Evolutionary conservation across 2,888 invertebrate species (phyloP).

Genomic region (Brachypalpus laphriformis): DNA sequence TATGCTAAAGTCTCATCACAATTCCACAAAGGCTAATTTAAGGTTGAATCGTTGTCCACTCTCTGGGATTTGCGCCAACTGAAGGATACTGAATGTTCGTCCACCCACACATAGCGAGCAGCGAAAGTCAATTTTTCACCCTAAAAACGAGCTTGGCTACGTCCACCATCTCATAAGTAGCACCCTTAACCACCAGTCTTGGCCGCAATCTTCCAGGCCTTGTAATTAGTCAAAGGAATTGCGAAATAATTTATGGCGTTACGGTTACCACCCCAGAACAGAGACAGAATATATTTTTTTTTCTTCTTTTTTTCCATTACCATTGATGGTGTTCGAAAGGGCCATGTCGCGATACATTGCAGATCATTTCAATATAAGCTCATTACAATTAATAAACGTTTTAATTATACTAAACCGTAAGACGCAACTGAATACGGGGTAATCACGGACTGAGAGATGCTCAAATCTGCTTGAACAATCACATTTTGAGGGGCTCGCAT

Average conservation of each 20-base stretch:
- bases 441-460: conserved; percentile 47
- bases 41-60: conserved; percentile 58
- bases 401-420: conserved; percentile 49
- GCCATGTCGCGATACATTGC: conserved; percentile 11
- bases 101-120: conserved; percentile 4
- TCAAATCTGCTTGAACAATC: conserved; percentile 31
- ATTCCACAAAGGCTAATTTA: conserved; percentile 63
- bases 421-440: conserved; percentile 46
- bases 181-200: conserved; percentile 19
- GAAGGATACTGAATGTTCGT: background rate
- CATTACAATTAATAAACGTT: conserved; percentile 60
- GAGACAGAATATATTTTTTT: background rate
- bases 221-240: conserved; percentile 60
- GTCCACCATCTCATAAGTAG: background rate
- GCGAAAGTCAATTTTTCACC: conserved; percentile 22
- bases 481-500: background rate
- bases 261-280: background rate
- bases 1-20: conserved; percentile 63
- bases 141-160: background rate
- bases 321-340: background rate
- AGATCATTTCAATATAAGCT: conserved; percentile 28
- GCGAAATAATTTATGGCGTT: conserved; percentile 48
- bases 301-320: background rate
- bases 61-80: conserved; percentile 32
- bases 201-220: conserved; percentile 35